Conservation (phyloP, 2,797 vertebrate species). For the Micromesistius poutassou region DNA sequence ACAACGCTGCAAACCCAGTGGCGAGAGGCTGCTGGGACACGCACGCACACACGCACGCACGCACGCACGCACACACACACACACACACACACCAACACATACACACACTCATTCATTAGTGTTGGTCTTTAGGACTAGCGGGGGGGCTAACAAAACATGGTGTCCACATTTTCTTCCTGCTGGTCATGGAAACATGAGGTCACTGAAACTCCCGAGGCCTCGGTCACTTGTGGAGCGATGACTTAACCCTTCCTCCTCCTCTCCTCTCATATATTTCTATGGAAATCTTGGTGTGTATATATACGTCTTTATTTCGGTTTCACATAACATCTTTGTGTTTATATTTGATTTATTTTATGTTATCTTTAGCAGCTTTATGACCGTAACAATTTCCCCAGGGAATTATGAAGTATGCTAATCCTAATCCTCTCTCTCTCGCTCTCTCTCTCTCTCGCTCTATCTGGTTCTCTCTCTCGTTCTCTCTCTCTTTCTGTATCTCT, state of each 20-base stretch:
- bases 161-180: neutral
- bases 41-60: too few relatives aligned
- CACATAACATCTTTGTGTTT: too few relatives aligned
- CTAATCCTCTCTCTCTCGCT: neutral
- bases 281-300: too few relatives aligned
- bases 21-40: neutral
- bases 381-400: too few relatives aligned
- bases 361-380: too few relatives aligned
- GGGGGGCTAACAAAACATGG: neutral
- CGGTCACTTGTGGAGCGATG: neutral
- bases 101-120: neutral
- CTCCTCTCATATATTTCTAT: neutral
- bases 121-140: neutral
- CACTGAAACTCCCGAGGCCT: slow-evolving; percentile 41
- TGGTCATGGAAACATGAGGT: slow-evolving; percentile 53
- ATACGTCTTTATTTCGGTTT: too few relatives aligned
- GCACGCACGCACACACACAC: neutral
- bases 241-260: slow-evolving; percentile 15
- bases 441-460: too few relatives aligned
- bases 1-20: neutral
- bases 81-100: neutral
- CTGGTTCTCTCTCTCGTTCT: too few relatives aligned
- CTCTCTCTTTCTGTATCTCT: too few relatives aligned
- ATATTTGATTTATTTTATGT: too few relatives aligned
- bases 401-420: too few relatives aligned